These are phyloP conservation scores for Gymnosoma rotundatum DNA, from an alignment of 2,888 invertebrate genomes.

Conservation along the genomic window DNA sequence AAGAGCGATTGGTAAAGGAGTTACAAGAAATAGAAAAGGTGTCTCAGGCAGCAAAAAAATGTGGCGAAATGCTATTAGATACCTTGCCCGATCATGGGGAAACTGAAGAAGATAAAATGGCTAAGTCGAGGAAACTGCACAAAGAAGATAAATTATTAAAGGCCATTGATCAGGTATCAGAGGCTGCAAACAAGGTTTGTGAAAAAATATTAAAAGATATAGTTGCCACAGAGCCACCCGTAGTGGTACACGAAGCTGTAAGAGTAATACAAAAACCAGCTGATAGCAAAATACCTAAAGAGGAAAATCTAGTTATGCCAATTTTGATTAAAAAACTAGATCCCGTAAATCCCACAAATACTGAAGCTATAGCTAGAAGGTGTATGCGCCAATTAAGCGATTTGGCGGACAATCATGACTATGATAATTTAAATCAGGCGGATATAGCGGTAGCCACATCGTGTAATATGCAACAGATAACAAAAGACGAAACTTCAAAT, in stretches of 20 bases:
- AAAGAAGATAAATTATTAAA: conserved; percentile 80
- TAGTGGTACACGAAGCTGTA: conserved; percentile 77
- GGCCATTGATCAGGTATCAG: conserved; percentile 81
- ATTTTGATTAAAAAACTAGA: conserved; percentile 83
- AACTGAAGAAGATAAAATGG: conserved; percentile 33
- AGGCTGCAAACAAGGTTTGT: conserved; percentile 80
- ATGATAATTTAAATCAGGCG: conserved; percentile 80
- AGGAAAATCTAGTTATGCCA: conserved; percentile 76
- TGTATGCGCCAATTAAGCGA: conserved; percentile 81
- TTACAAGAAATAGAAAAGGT: conserved; percentile 82
- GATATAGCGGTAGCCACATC: conserved; percentile 64
- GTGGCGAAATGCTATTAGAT: conserved; percentile 83
- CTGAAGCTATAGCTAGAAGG: conserved; percentile 83
- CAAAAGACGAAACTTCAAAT: conserved; percentile 67
- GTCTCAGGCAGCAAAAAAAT: conserved; percentile 83
- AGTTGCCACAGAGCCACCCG: conserved; percentile 79
- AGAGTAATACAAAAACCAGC: conserved; percentile 74
- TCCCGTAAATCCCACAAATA: conserved; percentile 83
- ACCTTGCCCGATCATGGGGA: conserved; percentile 77
- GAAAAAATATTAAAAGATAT: conserved; percentile 81
- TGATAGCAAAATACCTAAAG: conserved; percentile 5
- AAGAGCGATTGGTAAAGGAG: conserved; percentile 77
- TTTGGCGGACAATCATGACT: conserved; percentile 80
- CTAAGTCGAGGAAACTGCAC: conserved; percentile 75
- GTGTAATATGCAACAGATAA: conserved; percentile 66